Base-by-base conservation (phyloP, 1,140 invertebrate species). In the Bombyx mandarina region DNA sequence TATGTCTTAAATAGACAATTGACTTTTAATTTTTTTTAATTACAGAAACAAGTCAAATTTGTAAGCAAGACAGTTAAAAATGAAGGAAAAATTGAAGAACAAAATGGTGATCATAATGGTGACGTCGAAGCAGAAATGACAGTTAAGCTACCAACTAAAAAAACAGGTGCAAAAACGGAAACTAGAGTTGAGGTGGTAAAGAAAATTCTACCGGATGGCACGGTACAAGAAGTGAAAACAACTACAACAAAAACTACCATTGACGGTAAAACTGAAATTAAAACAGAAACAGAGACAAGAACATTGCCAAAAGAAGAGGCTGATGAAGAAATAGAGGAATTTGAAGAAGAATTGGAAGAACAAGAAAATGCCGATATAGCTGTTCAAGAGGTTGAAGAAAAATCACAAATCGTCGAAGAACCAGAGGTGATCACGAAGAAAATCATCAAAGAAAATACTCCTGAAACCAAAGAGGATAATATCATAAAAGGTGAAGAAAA, bases 121-220 rank as follows among this genome's bases (percentile, higher is more conserved):
- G 73, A 82, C 45, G 62, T 54, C 43, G 81, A 87, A 63, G 73
- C 78, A 50, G 78, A 77, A 55, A 45, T 82, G 47, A 73, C 75
- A 43, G 68, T 87, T 7, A 84, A 80, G 62, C 54, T 87, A 52
- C 78, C 84, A 18, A 58, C 76, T 6, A 87, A 85, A 61, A 83
- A 84, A 62, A 75, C 78, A 43, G 75, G 73, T 54, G 79, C 78
- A 5, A 85, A 77, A 63, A 82, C 78, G 54, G 83, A 87, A 65
- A 87, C 82, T 45, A 77, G 77, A 62, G 82, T 87, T n/a, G 80
- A 85, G 67, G 75, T 85, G 49, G 63, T 65, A n/a, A 82, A 80
- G 62, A 82, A 77, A 70, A 60, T 66, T 62, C 72, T 84, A 56
- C 79, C 84, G 2, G 79, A 87, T 73, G 84, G 81, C 8, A 67